Conservation (phyloP, 2,888 invertebrate species). For the Eremobia ochroleuca region DNA sequence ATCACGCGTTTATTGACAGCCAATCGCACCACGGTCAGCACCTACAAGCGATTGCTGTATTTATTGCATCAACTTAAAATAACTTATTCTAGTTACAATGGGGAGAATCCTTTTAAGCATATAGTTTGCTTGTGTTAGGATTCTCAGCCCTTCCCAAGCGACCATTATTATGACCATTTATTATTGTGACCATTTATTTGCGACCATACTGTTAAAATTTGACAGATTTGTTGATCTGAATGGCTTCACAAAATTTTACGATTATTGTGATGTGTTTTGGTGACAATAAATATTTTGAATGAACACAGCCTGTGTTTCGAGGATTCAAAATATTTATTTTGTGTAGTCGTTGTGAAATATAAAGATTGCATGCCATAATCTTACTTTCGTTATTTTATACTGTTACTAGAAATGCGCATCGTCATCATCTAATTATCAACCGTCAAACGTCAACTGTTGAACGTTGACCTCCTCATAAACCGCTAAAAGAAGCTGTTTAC, state of each 20-base stretch:
- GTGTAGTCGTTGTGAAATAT: background rate
- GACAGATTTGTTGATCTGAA: constrained; percentile 26
- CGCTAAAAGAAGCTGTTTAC: constrained; percentile 30
- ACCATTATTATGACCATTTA: too few species aligned
- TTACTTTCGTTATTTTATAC: background rate
- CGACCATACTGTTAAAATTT: constrained; percentile 8
- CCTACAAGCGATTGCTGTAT: constrained; percentile 38
- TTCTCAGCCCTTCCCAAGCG: too few species aligned
- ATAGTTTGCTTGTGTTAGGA: too few species aligned
- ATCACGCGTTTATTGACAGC: constrained; percentile 40
- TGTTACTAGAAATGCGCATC: background rate
- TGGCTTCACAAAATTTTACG: constrained; percentile 8
- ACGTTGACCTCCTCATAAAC: constrained; percentile 35
- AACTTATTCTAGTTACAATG: too few species aligned
- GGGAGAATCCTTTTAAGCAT: too few species aligned
- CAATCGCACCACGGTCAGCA: constrained; percentile 18
- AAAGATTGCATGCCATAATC: constrained; percentile 17
- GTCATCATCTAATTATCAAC: constrained; percentile 14
- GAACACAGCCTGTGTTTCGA: background rate
- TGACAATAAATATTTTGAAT: too few species aligned
- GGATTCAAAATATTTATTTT: constrained; percentile 8
- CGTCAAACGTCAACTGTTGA: constrained; percentile 19
- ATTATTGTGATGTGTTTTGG: background rate
- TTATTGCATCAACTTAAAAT: too few species aligned
- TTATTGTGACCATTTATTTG: too few species aligned